Percentiles rank a stretch among this genome's conserved stretches.
Conservation (phyloP, 2,888 invertebrate species). For the Latrodectus elegans region DNA sequence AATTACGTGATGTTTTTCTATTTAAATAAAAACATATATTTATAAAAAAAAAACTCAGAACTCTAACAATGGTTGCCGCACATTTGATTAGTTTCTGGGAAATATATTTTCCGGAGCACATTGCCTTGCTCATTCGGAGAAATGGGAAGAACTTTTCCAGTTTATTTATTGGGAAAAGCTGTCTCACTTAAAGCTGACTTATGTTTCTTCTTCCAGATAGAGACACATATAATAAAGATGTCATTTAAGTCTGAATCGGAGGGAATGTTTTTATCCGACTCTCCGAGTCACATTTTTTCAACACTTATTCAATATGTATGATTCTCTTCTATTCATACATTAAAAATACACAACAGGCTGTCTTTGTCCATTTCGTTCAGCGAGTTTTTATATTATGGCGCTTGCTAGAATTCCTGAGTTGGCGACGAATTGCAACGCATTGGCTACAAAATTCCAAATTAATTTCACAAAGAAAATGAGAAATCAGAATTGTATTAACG, state of each 20-base stretch:
- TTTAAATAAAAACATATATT: no score
- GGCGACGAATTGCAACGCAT: no score
- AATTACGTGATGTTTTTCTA: no score
- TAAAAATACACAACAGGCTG: slow-evolving; percentile 55
- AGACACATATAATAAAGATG: slow-evolving; percentile 62
- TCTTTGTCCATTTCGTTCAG: slow-evolving; percentile 30
- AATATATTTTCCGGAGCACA: not conserved
- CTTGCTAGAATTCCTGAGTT: no score
- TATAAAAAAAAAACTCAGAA: not conserved
- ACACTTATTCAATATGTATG: slow-evolving; percentile 61
- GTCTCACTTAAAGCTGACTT: slow-evolving; percentile 40
- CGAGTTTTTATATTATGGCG: not conserved
- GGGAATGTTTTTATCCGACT: slow-evolving; percentile 31
- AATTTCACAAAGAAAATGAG: no score
- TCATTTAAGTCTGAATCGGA: slow-evolving; percentile 55
- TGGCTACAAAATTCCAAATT: no score
- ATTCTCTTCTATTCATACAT: slow-evolving; percentile 30
- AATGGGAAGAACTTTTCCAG: not conserved
- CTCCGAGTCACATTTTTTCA: slow-evolving; percentile 39
- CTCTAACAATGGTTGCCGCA: not conserved
- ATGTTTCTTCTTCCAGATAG: slow-evolving; percentile 30
- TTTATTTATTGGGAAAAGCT: slow-evolving; percentile 31
- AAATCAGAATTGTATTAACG: no score
- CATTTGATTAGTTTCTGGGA: not conserved
- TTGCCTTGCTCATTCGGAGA: slow-evolving; percentile 3